Conservation (phyloP, 2,113 vertebrate species). For the Psammodynastes pulverulentus region DNA sequence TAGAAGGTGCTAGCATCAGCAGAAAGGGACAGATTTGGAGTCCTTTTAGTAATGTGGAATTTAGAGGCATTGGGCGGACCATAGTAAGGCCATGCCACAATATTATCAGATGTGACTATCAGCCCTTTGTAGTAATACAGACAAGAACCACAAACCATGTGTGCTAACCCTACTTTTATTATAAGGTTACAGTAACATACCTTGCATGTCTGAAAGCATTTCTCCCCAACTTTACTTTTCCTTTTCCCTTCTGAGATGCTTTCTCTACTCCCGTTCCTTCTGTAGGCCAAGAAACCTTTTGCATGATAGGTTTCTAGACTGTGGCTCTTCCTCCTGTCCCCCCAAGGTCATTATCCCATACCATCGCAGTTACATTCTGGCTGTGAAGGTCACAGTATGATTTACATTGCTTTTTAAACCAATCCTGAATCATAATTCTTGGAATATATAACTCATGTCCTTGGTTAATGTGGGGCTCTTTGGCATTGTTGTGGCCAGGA, state of each 20-base stretch:
- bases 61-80: neutral
- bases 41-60: neutral
- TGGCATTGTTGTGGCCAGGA: neutral
- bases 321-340: neutral
- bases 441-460: neutral
- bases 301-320: neutral
- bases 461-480: neutral
- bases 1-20: neutral
- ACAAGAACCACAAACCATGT: neutral
- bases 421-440: neutral
- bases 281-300: neutral
- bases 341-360: neutral
- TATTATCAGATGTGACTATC: neutral
- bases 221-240: neutral
- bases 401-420: neutral
- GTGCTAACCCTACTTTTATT: neutral
- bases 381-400: neutral
- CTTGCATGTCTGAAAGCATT: neutral
- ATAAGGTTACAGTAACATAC: neutral
- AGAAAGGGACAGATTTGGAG: neutral
- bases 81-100: neutral
- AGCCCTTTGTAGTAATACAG: neutral
- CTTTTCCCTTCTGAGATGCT: neutral
- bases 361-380: neutral
- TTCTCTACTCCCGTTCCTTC: neutral